Evolutionary conservation across 2,113 vertebrate species (phyloP), one percentile per base, ranked within the genome.

Genomic region (Mesocricetus auratus): DNA sequence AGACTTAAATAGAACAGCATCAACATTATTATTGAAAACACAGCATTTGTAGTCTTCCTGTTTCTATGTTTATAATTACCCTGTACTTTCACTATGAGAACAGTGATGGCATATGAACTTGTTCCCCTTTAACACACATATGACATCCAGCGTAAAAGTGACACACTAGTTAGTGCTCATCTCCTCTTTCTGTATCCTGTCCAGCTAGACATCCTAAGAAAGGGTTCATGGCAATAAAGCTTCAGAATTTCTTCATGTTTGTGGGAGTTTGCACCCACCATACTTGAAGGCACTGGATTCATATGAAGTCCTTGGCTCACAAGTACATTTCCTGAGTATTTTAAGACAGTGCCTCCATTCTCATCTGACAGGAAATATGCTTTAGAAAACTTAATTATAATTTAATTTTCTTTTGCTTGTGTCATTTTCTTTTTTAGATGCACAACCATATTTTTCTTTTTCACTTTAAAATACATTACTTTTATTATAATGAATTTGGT

Each of bases 341-440:
- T 95, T 89, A 92, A 95, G 73, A 83, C 36, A 31, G 42, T n/a
- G 86, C 16, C 19, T 86, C 21, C 10, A 39, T 75, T 91, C 39
- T 96, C 45, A 45, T 74, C 74, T 92, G 94, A 33, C 24, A 95
- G 91, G 19, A 94, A 93, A 93, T 62, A 11, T 94, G 29, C 50
- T 95, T 86, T 95, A 69, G 62, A 79, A 91, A 89, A 79, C n/a
- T 42, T 68, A 93, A 66, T 89, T 90, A 36, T n/a, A 21, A 96
- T 91, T 66, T 86, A 60, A 88, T 85, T 68, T 79, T 91, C 36
- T 86, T 82, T 90, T 82, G 39, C 39, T 85, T 86, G 15, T 66
- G 47, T 93, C 58, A 56, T 22, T 81, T 39, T 89, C 66, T 42
- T 92, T 93, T 96, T 56, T 82, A 78, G 31, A 88, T 69, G 68